A percentile compares a stretch with the other conserved stretches of the same genome.
phyloP scores from a whole-genome alignment of 2,797 vertebrate species.

The Tamandua tetradactyla region DNA sequence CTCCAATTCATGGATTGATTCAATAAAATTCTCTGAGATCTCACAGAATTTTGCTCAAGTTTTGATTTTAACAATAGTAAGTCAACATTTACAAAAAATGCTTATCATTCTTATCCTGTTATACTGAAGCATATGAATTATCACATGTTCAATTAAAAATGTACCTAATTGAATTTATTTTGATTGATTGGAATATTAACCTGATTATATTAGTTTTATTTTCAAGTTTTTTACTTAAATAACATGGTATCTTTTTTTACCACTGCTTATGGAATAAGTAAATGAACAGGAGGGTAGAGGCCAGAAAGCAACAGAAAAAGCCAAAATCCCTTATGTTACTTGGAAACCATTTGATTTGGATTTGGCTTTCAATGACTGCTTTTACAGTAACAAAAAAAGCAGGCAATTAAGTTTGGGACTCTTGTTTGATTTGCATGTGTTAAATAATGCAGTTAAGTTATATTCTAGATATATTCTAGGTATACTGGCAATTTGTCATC shows the following conservation, averaged over 20 bases:
- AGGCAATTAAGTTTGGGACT: not conserved
- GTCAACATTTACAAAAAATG: not conserved
- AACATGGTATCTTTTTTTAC: not conserved
- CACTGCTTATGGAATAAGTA: not conserved
- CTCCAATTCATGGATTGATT: too few species aligned
- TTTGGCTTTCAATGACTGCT: not conserved
- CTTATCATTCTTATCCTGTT: not conserved
- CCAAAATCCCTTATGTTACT: not conserved
- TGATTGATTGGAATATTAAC: not conserved
- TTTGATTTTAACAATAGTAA: not conserved
- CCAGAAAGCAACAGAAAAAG: not conserved
- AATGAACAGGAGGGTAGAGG: not conserved
- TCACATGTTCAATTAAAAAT: not conserved
- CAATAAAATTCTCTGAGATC: too few species aligned
- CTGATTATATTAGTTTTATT: not conserved
- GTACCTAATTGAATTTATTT: not conserved
- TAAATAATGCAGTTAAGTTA: conserved; percentile 43
- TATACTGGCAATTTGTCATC: conserved; percentile 29
- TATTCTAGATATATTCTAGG: not conserved
- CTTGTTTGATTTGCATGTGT: not conserved
- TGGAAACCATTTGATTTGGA: not conserved
- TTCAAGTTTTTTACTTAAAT: not conserved
- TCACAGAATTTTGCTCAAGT: too few species aligned
- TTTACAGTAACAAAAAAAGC: not conserved
- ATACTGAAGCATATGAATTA: not conserved